Percentiles rank a stretch among this genome's conserved stretches.
These are phyloP conservation scores for Sapajus apella DNA, from an alignment of 2,113 vertebrate species.

Conservation along the genomic window DNA sequence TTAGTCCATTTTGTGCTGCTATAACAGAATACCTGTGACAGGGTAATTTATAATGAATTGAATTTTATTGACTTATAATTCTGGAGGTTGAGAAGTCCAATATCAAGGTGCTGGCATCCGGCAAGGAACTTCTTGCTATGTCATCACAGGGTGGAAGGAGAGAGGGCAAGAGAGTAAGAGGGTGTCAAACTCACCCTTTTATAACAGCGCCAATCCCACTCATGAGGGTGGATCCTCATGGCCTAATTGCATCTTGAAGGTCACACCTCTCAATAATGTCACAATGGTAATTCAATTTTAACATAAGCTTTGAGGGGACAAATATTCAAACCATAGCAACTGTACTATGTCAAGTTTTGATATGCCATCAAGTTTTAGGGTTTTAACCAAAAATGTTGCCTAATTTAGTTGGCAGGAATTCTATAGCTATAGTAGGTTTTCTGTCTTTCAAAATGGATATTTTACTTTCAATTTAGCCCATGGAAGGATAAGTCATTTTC, in stretches of 20 bases:
- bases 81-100: neutral
- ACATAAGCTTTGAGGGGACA: neutral
- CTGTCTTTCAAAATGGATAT: neutral
- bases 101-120: neutral
- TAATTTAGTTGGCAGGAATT: neutral
- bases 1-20: neutral
- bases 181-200: neutral
- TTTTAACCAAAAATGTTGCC: neutral
- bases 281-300: neutral
- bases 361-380: neutral
- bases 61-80: neutral
- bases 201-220: too few species aligned
- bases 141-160: neutral
- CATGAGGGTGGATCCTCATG: neutral
- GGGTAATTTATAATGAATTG: neutral
- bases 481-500: neutral
- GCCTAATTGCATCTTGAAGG: neutral
- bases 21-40: neutral
- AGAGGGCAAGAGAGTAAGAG: neutral
- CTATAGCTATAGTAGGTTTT: neutral
- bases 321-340: neutral
- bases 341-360: neutral
- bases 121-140: neutral
- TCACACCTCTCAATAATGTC: neutral
- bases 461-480: neutral